Conservation (phyloP, 2,888 invertebrate species). For the Lasiommata megera region DNA sequence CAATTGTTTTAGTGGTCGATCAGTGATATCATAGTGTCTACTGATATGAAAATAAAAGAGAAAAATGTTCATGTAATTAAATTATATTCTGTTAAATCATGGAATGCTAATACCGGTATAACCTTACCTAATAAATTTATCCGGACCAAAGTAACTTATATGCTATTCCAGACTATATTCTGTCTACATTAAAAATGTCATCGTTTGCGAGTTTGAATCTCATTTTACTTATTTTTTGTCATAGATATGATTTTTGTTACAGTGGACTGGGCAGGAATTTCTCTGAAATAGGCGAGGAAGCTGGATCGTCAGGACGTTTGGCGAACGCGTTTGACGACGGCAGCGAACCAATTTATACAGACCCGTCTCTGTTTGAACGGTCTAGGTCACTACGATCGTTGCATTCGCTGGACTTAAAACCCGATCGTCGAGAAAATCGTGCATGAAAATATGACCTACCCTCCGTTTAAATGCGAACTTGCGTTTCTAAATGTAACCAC, state of each 20-base stretch:
- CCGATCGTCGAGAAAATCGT: conserved; percentile 68
- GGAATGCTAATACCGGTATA: too few relatives aligned
- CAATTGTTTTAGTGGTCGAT: too few relatives aligned
- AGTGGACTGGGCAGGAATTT: conserved; percentile 72
- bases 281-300: conserved; percentile 67
- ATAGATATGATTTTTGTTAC: conserved; percentile 31
- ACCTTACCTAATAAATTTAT: too few relatives aligned
- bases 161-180: too few relatives aligned
- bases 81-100: too few relatives aligned
- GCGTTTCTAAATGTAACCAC: neutral
- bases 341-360: conserved; percentile 96
- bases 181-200: too few relatives aligned
- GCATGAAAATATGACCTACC: conserved; percentile 43
- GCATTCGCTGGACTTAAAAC: conserved; percentile 82
- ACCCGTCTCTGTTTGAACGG: conserved; percentile 94
- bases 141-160: too few relatives aligned
- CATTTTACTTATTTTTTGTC: too few relatives aligned
- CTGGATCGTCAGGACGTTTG: conserved; percentile 72
- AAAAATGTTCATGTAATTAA: too few relatives aligned
- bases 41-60: too few relatives aligned
- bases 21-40: too few relatives aligned
- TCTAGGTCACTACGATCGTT: conserved; percentile 87
- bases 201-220: too few relatives aligned
- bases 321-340: conserved; percentile 89
- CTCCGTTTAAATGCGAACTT: conserved; percentile 24